Conservation (phyloP, 2,797 vertebrate species). For the Chaetophractus vellerosus region DNA sequence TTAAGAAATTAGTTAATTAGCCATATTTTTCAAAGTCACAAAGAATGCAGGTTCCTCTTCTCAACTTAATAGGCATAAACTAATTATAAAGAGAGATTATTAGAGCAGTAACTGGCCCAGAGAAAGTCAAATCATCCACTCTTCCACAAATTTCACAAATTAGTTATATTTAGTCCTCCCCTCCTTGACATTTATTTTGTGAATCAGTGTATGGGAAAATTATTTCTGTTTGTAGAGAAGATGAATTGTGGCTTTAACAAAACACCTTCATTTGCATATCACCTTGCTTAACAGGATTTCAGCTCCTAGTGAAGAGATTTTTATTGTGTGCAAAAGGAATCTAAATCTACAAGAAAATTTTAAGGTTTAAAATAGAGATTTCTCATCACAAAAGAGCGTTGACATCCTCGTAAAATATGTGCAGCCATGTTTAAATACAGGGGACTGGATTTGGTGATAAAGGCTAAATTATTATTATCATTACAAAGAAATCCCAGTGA, state of each 20-base stretch:
- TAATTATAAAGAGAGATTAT: constrained; percentile 63
- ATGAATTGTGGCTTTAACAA: constrained; percentile 20
- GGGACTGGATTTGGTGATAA: neutral
- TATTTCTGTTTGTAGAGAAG: constrained; percentile 44
- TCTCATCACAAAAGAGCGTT: neutral
- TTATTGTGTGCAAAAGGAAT: neutral
- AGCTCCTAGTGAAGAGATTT: neutral
- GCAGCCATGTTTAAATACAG: neutral
- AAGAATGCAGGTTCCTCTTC: constrained; percentile 48
- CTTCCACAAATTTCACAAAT: constrained; percentile 33
- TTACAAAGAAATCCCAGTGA: neutral
- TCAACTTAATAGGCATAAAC: neutral
- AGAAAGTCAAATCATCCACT: neutral
- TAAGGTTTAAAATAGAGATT: neutral
- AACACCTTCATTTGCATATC: constrained; percentile 15
- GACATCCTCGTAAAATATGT: neutral
- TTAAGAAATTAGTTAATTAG: constrained; percentile 81
- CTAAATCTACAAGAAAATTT: neutral
- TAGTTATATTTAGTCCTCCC: neutral
- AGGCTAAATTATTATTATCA: neutral
- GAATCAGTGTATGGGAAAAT: neutral
- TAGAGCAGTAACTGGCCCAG: neutral
- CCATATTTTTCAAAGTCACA: constrained; percentile 74
- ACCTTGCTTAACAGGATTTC: constrained; percentile 1
- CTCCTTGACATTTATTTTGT: neutral